Evolutionary conservation across 1,140 invertebrate species (phyloP).

Genomic region (Listronotus bonariensis): DNA sequence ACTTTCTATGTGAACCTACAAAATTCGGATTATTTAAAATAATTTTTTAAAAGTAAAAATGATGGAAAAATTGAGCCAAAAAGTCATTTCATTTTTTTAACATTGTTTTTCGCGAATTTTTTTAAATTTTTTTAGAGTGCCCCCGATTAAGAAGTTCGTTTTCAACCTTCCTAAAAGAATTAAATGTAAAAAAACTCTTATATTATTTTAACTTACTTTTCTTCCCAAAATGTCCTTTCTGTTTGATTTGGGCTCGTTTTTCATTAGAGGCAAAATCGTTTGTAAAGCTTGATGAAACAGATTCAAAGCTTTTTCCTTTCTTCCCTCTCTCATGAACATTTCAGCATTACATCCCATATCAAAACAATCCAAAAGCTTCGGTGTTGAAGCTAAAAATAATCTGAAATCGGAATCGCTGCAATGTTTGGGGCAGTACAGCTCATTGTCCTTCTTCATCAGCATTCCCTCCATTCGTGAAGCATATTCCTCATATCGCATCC

Average conservation of each 20-base stretch:
- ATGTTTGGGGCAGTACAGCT: background rate
- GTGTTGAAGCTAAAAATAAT: constrained; percentile 15
- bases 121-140: no score
- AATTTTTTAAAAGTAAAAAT: no score
- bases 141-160: no score
- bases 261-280: constrained; percentile 8
- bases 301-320: constrained; percentile 2
- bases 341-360: constrained; percentile 22
- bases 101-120: no score
- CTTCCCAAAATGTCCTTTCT: constrained; percentile 20
- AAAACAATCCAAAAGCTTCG: constrained; percentile 19
- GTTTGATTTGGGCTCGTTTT: constrained; percentile 18
- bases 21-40: no score
- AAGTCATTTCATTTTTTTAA: no score
- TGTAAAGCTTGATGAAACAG: constrained; percentile 17
- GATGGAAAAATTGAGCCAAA: no score
- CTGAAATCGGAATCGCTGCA: constrained; percentile 15
- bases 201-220: constrained; percentile 2
- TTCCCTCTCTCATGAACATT: constrained; percentile 19
- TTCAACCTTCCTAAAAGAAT: no score
- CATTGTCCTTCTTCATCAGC: background rate
- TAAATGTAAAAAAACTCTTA: no score
- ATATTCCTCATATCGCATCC: constrained; percentile 6
- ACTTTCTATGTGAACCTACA: no score
- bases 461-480: background rate